Percentiles rank a stretch among this genome's conserved stretches.
These are phyloP conservation scores for Typhlichthys eigenmanni DNA, from an alignment of 2,797 vertebrate genomes.

Conservation along the genomic window DNA sequence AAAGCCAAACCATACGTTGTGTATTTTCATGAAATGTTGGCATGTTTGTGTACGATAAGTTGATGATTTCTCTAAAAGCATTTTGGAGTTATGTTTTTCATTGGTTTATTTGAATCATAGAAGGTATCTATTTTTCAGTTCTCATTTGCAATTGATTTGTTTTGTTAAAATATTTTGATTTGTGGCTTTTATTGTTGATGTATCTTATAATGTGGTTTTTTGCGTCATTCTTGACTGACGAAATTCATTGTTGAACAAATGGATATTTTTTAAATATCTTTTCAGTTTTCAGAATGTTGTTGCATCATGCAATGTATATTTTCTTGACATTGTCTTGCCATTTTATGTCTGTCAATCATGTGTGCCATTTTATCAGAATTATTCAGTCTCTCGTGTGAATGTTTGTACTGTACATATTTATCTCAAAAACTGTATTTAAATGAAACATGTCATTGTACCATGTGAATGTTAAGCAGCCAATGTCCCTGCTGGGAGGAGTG, in stretches of 20 bases:
- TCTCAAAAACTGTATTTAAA: slow-evolving; percentile 55
- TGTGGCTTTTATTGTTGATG: slow-evolving; percentile 51
- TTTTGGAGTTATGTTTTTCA: slow-evolving; percentile 65
- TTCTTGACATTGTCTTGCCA: slow-evolving; percentile 59
- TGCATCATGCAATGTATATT: slow-evolving; percentile 64
- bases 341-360: slow-evolving; percentile 64
- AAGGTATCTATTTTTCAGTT: slow-evolving; percentile 52
- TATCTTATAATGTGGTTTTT: slow-evolving; percentile 38
- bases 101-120: slow-evolving; percentile 67
- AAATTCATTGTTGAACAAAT: slow-evolving; percentile 66
- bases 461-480: slow-evolving; percentile 69
- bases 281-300: slow-evolving; percentile 57
- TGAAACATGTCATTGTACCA: slow-evolving; percentile 43
- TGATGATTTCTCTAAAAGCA: slow-evolving; percentile 55
- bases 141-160: slow-evolving; percentile 59
- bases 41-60: slow-evolving; percentile 63
- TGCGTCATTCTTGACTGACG: slow-evolving; percentile 59
- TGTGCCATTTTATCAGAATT: slow-evolving; percentile 47
- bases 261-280: slow-evolving; percentile 40
- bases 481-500: slow-evolving; percentile 44
- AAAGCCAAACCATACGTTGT: slow-evolving; percentile 64
- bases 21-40: slow-evolving; percentile 63
- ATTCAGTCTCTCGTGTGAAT: slow-evolving; percentile 41
- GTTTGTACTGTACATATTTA: slow-evolving; percentile 43
- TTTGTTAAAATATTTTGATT: slow-evolving; percentile 59